Base-by-base conservation (phyloP, 2,888 invertebrate genomes). In the Drosophila meridionalis region DNA sequence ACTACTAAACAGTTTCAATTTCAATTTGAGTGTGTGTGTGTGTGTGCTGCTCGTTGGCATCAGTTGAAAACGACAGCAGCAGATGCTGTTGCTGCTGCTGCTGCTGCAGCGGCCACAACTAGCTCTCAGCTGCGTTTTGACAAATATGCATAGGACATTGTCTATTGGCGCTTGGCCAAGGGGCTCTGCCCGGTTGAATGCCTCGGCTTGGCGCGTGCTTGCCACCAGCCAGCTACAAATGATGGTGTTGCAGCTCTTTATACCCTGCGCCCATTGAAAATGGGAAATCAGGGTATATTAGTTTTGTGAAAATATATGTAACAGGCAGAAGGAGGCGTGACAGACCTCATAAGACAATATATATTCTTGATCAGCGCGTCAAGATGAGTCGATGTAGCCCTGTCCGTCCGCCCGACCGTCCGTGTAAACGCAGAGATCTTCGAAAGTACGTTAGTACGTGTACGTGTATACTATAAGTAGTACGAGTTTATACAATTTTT, bases 71-170 rank as follows among this genome's bases (percentile, higher is more conserved):
- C 64, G 59, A 76, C 58, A 42, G 34, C 52, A 65, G 58, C 20
- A 20, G 20, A 20, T 20, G 20, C 20, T 20, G 20, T 20, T 20
- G 20, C 20, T 20, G 20, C 20, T 20, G 20, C 20, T 20, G 20
- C 59, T 38, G 48, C 67, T 68, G 67, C 66, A 40, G 53, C 65
- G 47, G 65, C 76, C 72, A 66, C 78, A 79, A 62, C 82, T 65
- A 74, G 79, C 73, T 78, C 60, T 56, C 52, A 61, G 73, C 73
- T 66, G 48, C 62, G 62, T 71, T 83, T 79, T 85, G 85, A 80
- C 85, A 85, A 85, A 85, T 85, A 84, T 87, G 89, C 85, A 89
- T 64, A 80, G 78, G 69, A 87, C 85, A 87, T 84, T 85, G 85
- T 89, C 85, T 80, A 82, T 84, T 84, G 89, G 82, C 69, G 82